Evolutionary conservation across 2,113 vertebrate genomes (phyloP), one percentile per base, ranked within the genome.

Genomic region (Etheostoma cragini): DNA sequence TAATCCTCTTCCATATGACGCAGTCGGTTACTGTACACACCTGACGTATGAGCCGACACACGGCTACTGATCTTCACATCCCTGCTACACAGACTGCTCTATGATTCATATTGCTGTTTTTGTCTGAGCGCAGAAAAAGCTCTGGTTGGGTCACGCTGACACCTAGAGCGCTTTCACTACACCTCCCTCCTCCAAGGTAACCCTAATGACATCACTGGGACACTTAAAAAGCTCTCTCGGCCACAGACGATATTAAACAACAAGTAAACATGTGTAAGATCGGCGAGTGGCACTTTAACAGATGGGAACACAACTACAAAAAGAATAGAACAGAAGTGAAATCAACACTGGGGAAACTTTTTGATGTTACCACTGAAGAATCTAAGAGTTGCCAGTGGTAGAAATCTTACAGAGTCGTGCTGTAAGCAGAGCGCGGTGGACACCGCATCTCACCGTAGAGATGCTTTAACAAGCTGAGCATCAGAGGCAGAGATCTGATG

Each of bases 41-140:
- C 33, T 66, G 21, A 45, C 0, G 56, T 5, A 15, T 10, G n/a
- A 42, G 22, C 22, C 12, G 58, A 85, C 68, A 68, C 7, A 1
- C 4, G 19, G 24, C 66, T 21, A 30, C 56, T 30, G 68, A 57
- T 24, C 30, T 17, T 54, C 46, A 49, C 17, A 35, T 70, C 62
- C 46, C 76, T 73, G 85, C 85, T 84, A 89, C 85, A 87, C 79
- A 15, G 56, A 66, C 62, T 50, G 58, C 85, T 73, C 46, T 66
- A 46, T 11, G 3, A 46, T 33, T 82, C 5, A 47, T 85, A 81
- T 86, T 86, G 72, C 78, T 73, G 63, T 64, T 60, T 0, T 6
- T 11, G 38, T 70, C 38, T 0, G 15, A 64, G 49, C 19, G 52
- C 38, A 62, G 54, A 30, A 17, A 61, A 22, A 24, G 33, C 17